A percentile compares a stretch with the other conserved stretches of the same genome.
Evolutionary conservation across 1,140 invertebrate genomes (phyloP).

Genomic region (Drosophila nasuta): DNA sequence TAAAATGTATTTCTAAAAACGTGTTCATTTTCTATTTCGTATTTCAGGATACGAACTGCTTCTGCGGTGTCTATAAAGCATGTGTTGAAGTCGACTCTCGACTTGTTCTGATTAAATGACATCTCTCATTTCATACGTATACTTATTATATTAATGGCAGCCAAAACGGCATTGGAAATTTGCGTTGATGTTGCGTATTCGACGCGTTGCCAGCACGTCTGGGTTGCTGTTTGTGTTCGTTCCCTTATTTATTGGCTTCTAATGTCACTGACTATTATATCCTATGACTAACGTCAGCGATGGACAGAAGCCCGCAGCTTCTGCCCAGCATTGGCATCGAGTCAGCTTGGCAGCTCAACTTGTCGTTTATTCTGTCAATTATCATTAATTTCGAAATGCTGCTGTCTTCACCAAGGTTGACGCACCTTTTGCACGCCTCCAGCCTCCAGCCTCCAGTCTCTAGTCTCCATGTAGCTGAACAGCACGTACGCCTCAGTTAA

Average conservation of each 20-base stretch:
- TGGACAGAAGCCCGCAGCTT: constrained; percentile 12
- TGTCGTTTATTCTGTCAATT: constrained; percentile 82
- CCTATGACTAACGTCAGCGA: constrained; percentile 38
- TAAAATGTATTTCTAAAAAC: too few relatives aligned
- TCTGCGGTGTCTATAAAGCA: not conserved
- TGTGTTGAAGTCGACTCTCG: not conserved
- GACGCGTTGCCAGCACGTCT: constrained; percentile 51
- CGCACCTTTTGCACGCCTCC: constrained; percentile 63
- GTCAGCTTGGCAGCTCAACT: constrained; percentile 57
- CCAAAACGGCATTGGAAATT: constrained; percentile 19
- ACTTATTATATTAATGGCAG: not conserved
- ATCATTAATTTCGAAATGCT: constrained; percentile 81
- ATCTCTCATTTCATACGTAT: not conserved
- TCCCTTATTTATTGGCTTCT: constrained; percentile 80
- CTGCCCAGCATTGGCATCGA: too few relatives aligned
- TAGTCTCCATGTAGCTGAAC: constrained; percentile 1
- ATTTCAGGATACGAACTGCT: not conserved
- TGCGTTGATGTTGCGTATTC: constrained; percentile 34
- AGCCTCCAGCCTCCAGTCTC: not conserved
- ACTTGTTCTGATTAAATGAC: not conserved
- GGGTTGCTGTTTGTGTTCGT: constrained; percentile 67
- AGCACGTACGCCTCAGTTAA: constrained; percentile 61
- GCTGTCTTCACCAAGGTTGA: constrained; percentile 69
- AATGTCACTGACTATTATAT: constrained; percentile 77
- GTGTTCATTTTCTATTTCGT: too few relatives aligned